phyloP scores from a whole-genome alignment of 2,888 invertebrate species.

The Lumbricus terrestris region DNA sequence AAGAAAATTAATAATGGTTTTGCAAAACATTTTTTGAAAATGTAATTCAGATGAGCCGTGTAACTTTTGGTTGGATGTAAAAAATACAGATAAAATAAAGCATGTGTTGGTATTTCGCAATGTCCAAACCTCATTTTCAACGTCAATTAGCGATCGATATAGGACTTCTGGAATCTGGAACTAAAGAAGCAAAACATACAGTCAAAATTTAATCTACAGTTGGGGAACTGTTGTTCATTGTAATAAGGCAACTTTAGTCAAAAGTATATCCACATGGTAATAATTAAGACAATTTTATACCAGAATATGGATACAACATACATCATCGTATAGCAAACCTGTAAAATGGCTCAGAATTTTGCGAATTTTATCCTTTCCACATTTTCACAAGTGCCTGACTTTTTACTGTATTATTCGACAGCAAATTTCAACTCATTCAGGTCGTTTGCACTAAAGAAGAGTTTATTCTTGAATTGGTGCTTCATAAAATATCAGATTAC shows the following conservation, averaged over 20 bases:
- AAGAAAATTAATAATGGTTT: background rate
- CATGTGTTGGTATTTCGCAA: background rate
- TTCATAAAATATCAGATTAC: no score
- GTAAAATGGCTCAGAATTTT: no score
- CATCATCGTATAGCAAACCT: background rate
- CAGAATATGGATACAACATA: background rate
- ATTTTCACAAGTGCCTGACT: no score
- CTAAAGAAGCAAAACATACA: background rate
- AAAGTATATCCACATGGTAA: background rate
- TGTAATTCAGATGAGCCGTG: no score
- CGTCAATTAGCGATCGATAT: background rate
- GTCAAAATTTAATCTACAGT: background rate
- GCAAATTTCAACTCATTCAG: no score
- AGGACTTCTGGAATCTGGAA: conserved; percentile 9
- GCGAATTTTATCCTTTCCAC: no score
- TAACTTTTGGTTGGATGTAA: no score
- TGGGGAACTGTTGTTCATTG: background rate
- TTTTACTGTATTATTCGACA: no score
- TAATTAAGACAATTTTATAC: background rate
- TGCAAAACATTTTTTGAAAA: no score
- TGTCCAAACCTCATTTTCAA: conserved; percentile 7
- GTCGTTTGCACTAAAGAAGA: no score
- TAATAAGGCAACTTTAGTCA: background rate
- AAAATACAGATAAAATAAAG: background rate
- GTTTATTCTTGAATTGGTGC: no score